phyloP scores from a whole-genome alignment of 1,140 invertebrate species.

The Tenebrio molitor region DNA sequence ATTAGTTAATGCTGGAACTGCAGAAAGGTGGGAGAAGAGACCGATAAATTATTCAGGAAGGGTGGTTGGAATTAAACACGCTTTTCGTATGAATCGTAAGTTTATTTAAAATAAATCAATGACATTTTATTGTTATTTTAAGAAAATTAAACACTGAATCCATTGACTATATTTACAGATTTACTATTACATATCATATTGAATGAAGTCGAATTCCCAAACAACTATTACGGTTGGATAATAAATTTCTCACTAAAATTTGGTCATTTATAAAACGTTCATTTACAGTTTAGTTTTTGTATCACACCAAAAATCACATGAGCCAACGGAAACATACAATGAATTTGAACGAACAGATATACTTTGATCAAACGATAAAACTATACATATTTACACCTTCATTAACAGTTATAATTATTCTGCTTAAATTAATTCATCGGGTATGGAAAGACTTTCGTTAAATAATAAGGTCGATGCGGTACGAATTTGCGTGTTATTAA shows the following conservation, averaged over 20 bases:
- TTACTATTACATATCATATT: constrained; percentile 34
- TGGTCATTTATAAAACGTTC: constrained; percentile 34
- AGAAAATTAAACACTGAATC: constrained; percentile 42
- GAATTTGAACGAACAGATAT: not conserved
- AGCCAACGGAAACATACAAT: constrained; percentile 3
- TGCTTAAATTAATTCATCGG: not conserved
- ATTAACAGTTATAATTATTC: too few relatives aligned
- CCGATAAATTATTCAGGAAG: constrained; percentile 4
- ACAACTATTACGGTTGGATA: constrained; percentile 26
- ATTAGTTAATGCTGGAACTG: not conserved
- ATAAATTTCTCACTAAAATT: constrained; percentile 38
- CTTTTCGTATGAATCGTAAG: constrained; percentile 17
- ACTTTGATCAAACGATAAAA: not conserved
- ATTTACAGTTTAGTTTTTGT: constrained; percentile 21
- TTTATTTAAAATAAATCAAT: constrained; percentile 39
- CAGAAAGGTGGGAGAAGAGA: not conserved
- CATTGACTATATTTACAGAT: constrained; percentile 41
- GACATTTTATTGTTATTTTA: constrained; percentile 31
- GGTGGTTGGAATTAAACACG: not conserved
- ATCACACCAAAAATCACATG: constrained; percentile 38
- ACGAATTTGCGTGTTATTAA: not conserved
- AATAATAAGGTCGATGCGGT: not conserved
- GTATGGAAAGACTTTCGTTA: constrained; percentile 7
- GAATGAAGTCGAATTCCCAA: constrained; percentile 28
- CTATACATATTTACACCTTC: constrained; percentile 44